phyloP scores from a whole-genome alignment of 2,888 invertebrate species.

The Papilio gigon region DNA sequence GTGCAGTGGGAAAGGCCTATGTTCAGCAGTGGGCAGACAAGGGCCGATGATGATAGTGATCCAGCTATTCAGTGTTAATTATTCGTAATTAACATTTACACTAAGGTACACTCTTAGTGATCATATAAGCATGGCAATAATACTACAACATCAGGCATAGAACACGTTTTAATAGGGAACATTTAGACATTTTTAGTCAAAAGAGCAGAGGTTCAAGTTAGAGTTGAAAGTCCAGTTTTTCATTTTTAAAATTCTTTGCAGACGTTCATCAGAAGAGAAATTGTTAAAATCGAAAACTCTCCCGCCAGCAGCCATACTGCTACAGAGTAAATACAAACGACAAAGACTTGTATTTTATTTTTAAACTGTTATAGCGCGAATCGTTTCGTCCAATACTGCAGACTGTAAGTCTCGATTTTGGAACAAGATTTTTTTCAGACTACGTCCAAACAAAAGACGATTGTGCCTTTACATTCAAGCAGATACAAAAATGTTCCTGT shows the following conservation, averaged over 20 bases:
- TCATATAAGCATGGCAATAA: too few species aligned
- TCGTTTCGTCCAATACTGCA: conserved; percentile 13
- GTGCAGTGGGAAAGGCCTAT: too few species aligned
- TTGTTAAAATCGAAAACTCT: neutral
- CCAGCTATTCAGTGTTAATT: too few species aligned
- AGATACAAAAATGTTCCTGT: neutral
- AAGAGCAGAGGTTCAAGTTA: neutral
- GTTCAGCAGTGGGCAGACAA: too few species aligned
- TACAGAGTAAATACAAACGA: conserved; percentile 3
- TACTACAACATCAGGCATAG: too few species aligned
- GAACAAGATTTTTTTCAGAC: conserved; percentile 19
- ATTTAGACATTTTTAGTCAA: neutral
- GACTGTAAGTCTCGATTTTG: conserved; percentile 10
- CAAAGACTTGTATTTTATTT: conserved; percentile 10
- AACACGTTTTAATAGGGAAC: too few species aligned
- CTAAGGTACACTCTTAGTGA: too few species aligned
- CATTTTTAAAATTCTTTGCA: neutral
- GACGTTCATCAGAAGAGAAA: neutral
- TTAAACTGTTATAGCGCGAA: neutral
- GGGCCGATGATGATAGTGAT: too few species aligned
- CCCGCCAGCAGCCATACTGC: neutral
- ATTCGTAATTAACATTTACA: too few species aligned
- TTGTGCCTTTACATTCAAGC: conserved; percentile 4
- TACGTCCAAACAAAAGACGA: conserved; percentile 15
- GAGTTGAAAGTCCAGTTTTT: neutral